These are phyloP conservation scores for Spheniscus mendiculus DNA, from an alignment of 2,113 vertebrate species.

Conservation along the genomic window DNA sequence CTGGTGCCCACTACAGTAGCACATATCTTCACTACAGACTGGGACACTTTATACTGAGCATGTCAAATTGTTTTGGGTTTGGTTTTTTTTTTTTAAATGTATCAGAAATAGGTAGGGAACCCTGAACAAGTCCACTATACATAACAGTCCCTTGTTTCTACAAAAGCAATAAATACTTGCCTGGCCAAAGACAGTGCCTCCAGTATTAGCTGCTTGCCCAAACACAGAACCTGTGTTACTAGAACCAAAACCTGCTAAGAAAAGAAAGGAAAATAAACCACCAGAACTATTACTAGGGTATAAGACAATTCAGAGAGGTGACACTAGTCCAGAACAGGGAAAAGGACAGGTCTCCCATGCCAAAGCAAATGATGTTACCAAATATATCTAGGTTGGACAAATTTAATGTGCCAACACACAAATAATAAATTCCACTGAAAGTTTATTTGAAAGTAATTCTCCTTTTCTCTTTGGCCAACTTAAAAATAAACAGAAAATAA, in stretches of 20 bases:
- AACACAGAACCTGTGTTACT: conserved; percentile 82
- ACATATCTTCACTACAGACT: not conserved
- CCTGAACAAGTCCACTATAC: not conserved
- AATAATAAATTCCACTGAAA: not conserved
- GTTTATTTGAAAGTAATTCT: not conserved
- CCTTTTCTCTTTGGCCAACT: not conserved
- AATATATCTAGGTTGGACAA: not conserved
- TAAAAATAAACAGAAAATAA: not conserved
- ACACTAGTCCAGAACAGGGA: not conserved
- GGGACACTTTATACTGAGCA: not conserved
- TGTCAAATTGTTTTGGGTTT: not conserved
- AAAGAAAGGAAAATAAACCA: not conserved
- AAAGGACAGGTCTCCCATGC: not conserved
- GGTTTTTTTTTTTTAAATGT: not conserved
- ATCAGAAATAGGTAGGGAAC: not conserved
- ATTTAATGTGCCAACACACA: not conserved
- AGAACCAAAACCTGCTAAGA: conserved; percentile 80
- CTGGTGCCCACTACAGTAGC: not conserved
- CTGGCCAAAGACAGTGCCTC: conserved; percentile 89
- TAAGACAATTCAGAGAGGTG: not conserved
- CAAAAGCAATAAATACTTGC: conserved; percentile 62
- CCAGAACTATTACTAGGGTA: not conserved
- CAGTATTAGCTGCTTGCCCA: conserved; percentile 80
- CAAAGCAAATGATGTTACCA: not conserved
- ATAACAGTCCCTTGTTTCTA: not conserved